Percentiles rank a stretch among this genome's conserved stretches.
Conservation (phyloP, 2,888 invertebrate genomes). For the Argyresthia goedartella region DNA sequence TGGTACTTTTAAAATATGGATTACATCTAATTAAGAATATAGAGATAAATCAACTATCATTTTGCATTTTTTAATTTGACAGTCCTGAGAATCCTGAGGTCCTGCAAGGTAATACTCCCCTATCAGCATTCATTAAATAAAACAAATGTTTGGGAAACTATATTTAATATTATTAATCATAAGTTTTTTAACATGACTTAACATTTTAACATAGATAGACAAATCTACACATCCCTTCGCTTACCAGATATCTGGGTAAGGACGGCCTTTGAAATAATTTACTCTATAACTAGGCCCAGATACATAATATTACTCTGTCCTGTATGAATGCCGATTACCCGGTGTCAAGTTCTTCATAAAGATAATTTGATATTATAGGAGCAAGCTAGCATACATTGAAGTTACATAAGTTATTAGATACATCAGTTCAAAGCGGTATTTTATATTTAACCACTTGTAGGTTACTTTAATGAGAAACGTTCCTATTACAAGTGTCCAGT, state of each 20-base stretch:
- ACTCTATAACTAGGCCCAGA: conserved; percentile 64
- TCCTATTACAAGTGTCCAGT: background rate
- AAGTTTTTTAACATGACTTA: conserved; percentile 70
- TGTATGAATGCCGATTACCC: no score
- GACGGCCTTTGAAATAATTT: conserved; percentile 64
- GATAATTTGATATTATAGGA: no score
- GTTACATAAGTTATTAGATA: background rate
- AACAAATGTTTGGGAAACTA: conserved; percentile 48
- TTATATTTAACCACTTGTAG: background rate
- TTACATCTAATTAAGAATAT: no score
- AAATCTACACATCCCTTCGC: conserved; percentile 51
- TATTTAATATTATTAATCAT: conserved; percentile 67
- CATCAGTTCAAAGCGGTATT: conserved; percentile 1
- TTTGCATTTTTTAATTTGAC: no score
- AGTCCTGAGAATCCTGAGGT: no score
- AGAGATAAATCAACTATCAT: no score
- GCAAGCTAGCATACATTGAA: background rate
- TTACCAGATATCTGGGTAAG: conserved; percentile 65
- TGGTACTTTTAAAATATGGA: no score
- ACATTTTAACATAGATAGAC: conserved; percentile 56
- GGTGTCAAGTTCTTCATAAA: no score
- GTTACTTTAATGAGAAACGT: no score
- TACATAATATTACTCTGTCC: conserved; percentile 13
- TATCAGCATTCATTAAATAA: no score
- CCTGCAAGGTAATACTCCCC: no score